Evolutionary conservation across 1,140 invertebrate genomes (phyloP).

Genomic region (Drosophila seguyi): DNA sequence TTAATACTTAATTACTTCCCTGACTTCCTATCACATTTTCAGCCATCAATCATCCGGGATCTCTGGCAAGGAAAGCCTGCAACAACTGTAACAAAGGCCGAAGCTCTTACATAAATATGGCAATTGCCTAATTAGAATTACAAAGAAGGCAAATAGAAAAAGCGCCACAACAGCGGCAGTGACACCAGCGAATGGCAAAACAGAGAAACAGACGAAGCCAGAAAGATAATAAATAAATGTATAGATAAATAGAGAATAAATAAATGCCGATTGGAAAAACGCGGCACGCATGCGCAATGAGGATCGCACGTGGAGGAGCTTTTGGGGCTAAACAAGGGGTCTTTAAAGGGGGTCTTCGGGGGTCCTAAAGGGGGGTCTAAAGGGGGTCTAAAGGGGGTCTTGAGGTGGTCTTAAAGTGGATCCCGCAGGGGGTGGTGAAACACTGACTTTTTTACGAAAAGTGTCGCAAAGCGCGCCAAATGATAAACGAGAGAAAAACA

Average conservation of each 20-base stretch:
- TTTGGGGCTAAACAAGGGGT: not conserved
- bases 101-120: constrained; percentile 68
- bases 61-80: constrained; percentile 14
- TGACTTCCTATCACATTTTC: not conserved
- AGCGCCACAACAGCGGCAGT: constrained; percentile 71
- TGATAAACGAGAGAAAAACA: constrained; percentile 69
- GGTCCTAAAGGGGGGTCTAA: not conserved
- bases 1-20: not conserved
- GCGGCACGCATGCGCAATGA: constrained; percentile 72
- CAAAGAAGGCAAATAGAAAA: constrained; percentile 79
- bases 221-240: constrained; percentile 80
- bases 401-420: not conserved
- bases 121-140: constrained; percentile 76
- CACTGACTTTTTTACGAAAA: constrained; percentile 62
- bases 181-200: constrained; percentile 38
- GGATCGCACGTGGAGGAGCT: constrained; percentile 50
- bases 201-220: constrained; percentile 35
- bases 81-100: constrained; percentile 62
- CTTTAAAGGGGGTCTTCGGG: not conserved
- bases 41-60: constrained; percentile 2
- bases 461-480: constrained; percentile 79
- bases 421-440: not conserved
- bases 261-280: constrained; percentile 77
- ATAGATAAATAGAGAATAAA: constrained; percentile 83
- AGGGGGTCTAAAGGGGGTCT: not conserved